Conservation (phyloP, 2,797 vertebrate genomes). For the Myoxocephalus aenaeus region DNA sequence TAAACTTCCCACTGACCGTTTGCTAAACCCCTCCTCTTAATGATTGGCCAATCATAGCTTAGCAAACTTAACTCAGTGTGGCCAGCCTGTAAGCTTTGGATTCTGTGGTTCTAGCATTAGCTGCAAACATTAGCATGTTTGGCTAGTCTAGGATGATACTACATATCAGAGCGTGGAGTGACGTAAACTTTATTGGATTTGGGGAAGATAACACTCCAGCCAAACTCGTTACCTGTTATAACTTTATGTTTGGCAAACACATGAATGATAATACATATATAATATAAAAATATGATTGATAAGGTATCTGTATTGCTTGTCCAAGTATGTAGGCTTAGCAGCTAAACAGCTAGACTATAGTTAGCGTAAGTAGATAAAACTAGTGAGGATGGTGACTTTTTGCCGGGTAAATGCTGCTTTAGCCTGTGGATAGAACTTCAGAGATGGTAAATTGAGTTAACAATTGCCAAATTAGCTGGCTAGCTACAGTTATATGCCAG, state of each 20-base stretch:
- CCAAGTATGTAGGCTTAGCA: neutral
- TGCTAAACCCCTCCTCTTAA: neutral
- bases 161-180: too few relatives aligned
- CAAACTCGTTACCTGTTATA: neutral
- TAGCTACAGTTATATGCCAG: neutral
- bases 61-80: too few relatives aligned
- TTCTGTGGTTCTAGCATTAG: neutral
- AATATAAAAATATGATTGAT: neutral
- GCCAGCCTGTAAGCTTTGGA: too few relatives aligned
- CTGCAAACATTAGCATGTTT: too few relatives aligned
- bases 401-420: neutral
- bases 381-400: too few relatives aligned
- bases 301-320: neutral
- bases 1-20: neutral
- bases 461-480: neutral
- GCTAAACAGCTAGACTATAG: neutral
- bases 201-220: neutral
- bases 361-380: too few relatives aligned
- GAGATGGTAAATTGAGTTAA: neutral
- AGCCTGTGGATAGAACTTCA: neutral
- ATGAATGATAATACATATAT: neutral
- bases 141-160: too few relatives aligned
- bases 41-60: neutral
- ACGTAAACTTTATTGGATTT: too few relatives aligned
- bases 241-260: neutral